Evolutionary conservation across 1,140 invertebrate species (phyloP).

Genomic region (Drosophila mayri): DNA sequence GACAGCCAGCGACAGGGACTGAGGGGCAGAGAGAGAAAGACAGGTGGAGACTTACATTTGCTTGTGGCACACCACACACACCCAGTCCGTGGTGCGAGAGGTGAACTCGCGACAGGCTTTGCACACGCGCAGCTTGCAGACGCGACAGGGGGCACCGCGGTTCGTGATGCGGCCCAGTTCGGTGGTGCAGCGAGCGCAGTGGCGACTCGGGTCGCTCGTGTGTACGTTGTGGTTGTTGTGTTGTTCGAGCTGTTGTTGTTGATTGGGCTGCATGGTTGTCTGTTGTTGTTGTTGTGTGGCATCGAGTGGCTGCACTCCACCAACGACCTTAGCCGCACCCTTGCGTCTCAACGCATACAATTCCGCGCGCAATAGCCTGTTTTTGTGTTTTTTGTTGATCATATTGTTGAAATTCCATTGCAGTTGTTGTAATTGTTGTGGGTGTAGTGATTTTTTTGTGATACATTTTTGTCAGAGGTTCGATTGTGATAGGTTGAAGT

Average conservation of each 20-base stretch:
- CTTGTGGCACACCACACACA: conserved; percentile 91
- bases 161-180: conserved; percentile 91
- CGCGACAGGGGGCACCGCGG: conserved; percentile 89
- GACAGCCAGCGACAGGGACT: conserved; percentile 3
- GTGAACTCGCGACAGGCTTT: conserved; percentile 90
- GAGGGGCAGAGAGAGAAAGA: conserved; percentile 16
- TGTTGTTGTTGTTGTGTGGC: conserved; percentile 67
- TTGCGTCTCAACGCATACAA: conserved; percentile 87
- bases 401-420: conserved; percentile 20
- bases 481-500: conserved; percentile 4
- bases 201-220: conserved; percentile 86
- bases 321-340: conserved; percentile 86
- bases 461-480: neutral
- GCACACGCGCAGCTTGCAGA: conserved; percentile 90
- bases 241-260: conserved; percentile 66
- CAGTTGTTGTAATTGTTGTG: conserved; percentile 34
- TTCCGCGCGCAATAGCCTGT: conserved; percentile 89
- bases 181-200: conserved; percentile 89
- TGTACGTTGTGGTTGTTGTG: conserved; percentile 74
- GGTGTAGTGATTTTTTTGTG: conserved; percentile 7
- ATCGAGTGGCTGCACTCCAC: conserved; percentile 66
- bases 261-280: conserved; percentile 56
- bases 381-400: conserved; percentile 38
- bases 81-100: conserved; percentile 89
- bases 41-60: conserved; percentile 88